Evolutionary conservation across 2,888 invertebrate species (phyloP).

Genomic region (Campaea margaritaria): DNA sequence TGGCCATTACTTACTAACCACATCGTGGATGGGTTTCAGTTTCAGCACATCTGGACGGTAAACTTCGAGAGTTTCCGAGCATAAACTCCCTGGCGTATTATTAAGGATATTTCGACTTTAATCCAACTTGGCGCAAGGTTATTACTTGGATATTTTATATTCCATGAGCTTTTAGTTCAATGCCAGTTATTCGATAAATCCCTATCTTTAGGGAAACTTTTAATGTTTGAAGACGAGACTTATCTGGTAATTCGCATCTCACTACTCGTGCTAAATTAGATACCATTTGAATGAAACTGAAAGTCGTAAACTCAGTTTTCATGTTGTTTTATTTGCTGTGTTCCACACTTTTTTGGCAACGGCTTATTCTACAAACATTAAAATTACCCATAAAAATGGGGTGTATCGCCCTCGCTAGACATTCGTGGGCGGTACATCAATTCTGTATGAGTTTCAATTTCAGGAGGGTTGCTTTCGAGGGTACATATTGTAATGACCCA

Average conservation of each 20-base stretch:
- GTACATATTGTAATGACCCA: constrained; percentile 66
- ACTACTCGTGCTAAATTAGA: too few relatives aligned
- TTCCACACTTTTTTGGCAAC: constrained; percentile 28
- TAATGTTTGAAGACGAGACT: too few relatives aligned
- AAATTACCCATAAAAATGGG: constrained; percentile 51
- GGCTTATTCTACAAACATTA: constrained; percentile 44
- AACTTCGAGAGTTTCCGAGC: constrained; percentile 50
- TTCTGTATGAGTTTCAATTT: constrained; percentile 59
- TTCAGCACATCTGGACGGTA: constrained; percentile 52
- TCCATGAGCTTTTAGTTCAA: constrained; percentile 12
- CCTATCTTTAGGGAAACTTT: too few relatives aligned
- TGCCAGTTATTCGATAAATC: constrained; percentile 4
- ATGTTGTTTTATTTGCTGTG: constrained; percentile 2
- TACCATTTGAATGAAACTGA: background rate
- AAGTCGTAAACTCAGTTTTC: background rate
- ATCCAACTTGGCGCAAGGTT: constrained; percentile 27
- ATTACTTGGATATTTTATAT: constrained; percentile 24
- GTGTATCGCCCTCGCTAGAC: constrained; percentile 45
- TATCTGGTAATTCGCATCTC: background rate
- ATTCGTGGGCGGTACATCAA: constrained; percentile 58
- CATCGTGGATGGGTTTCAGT: constrained; percentile 41
- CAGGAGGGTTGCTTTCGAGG: constrained; percentile 54
- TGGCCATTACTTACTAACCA: constrained; percentile 50
- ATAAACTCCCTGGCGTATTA: constrained; percentile 43
- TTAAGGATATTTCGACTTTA: constrained; percentile 33